These are phyloP conservation scores for Drosophila melanica DNA, from an alignment of 1,140 invertebrate species.

Conservation along the genomic window DNA sequence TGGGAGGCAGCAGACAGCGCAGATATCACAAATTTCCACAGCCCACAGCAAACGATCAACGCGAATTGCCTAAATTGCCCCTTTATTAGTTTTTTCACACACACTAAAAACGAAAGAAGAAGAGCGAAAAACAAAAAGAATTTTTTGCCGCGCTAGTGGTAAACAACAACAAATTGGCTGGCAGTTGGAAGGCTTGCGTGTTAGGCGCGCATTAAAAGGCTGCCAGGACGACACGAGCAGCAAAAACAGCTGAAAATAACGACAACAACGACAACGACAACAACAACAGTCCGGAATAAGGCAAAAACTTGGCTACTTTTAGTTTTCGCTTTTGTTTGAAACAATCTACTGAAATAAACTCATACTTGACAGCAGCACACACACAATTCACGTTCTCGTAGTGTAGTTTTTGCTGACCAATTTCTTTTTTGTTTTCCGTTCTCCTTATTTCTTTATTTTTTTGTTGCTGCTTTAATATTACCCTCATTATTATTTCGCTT, in stretches of 20 bases:
- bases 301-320: slow-evolving; percentile 59
- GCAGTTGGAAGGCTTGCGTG: slow-evolving; percentile 61
- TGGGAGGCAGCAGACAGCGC: slow-evolving; percentile 16
- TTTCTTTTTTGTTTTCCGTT: slow-evolving; percentile 7
- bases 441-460: slow-evolving; percentile 8
- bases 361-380: slow-evolving; percentile 19
- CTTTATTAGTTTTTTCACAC: slow-evolving; percentile 83
- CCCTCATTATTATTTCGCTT: slow-evolving; percentile 80
- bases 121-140: slow-evolving; percentile 29
- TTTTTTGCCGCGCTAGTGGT: slow-evolving; percentile 44
- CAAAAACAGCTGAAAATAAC: slow-evolving; percentile 21
- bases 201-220: slow-evolving; percentile 65
- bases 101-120: slow-evolving; percentile 59
- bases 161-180: slow-evolving; percentile 67
- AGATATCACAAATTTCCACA: slow-evolving; percentile 47
- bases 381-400: slow-evolving; percentile 42
- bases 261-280: slow-evolving; percentile 7
- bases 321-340: slow-evolving; percentile 57
- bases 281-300: slow-evolving; percentile 17
- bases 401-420: slow-evolving; percentile 34
- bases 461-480: slow-evolving; percentile 61
- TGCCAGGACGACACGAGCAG: slow-evolving; percentile 42
- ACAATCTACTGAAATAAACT: slow-evolving; percentile 22
- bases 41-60: slow-evolving; percentile 45
- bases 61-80: slow-evolving; percentile 74